A percentile compares a stretch with the other conserved stretches of the same genome.
phyloP scores from a whole-genome alignment of 2,113 vertebrate genomes.

The Nibea coibor region DNA sequence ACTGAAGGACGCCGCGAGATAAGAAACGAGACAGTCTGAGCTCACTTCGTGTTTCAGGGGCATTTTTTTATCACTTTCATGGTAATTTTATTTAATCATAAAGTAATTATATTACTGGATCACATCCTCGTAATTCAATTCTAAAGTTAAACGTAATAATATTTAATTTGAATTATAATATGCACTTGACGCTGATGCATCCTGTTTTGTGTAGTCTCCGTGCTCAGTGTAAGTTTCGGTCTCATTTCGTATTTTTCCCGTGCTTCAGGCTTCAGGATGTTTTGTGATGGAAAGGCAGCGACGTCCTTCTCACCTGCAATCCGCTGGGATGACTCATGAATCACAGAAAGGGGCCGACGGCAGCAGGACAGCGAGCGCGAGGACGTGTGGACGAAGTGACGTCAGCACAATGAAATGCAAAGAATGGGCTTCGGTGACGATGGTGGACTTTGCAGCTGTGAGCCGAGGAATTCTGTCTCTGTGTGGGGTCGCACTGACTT shows the following conservation, averaged over 20 bases:
- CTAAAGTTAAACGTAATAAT: constrained; percentile 13
- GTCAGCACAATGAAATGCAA: constrained; percentile 10
- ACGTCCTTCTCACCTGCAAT: constrained; percentile 7
- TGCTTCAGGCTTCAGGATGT: not conserved
- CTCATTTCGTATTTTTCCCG: not conserved
- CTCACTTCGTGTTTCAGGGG: constrained; percentile 36
- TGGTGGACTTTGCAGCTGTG: constrained; percentile 6
- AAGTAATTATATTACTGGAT: constrained; percentile 33
- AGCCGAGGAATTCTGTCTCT: constrained; percentile 44
- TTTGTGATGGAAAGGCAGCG: not conserved
- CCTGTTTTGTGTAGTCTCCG: too few species aligned
- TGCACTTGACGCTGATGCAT: not conserved
- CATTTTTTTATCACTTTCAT: constrained; percentile 28
- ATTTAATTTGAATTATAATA: not conserved
- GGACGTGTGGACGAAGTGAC: not conserved
- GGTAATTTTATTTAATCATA: constrained; percentile 47
- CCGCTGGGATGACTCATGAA: constrained; percentile 23
- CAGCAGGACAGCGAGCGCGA: not conserved
- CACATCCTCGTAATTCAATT: constrained; percentile 40
- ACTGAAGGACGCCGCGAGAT: constrained; percentile 15
- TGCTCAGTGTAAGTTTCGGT: not conserved
- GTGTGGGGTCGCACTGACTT: constrained; percentile 52
- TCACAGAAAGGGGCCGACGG: not conserved
- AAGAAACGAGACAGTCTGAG: constrained; percentile 17
- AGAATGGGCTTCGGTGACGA: not conserved